These are phyloP conservation scores for Octodonta nipae DNA, from an alignment of 2,888 invertebrate species.

Conservation along the genomic window DNA sequence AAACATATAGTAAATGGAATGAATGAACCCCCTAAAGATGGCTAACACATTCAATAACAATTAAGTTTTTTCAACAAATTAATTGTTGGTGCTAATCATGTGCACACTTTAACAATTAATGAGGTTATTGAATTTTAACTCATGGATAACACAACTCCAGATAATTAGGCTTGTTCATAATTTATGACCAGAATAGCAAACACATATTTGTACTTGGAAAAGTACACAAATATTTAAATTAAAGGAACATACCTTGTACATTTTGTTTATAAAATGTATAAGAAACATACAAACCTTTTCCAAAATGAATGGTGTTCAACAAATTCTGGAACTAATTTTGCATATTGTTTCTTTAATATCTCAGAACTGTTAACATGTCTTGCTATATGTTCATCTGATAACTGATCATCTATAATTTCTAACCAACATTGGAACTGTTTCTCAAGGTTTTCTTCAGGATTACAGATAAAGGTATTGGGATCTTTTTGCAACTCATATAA, in stretches of 20 bases:
- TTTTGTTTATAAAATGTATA: no score
- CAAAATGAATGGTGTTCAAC: conserved; percentile 66
- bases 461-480: conserved; percentile 58
- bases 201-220: background rate
- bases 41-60: no score
- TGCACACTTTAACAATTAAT: no score
- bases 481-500: conserved; percentile 58
- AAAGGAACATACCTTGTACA: no score
- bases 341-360: conserved; percentile 35
- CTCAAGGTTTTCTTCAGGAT: conserved; percentile 43
- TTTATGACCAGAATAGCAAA: conserved; percentile 2
- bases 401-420: conserved; percentile 40
- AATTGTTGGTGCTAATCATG: no score
- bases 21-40: no score
- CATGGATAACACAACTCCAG: no score
- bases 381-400: conserved; percentile 46
- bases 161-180: no score
- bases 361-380: conserved; percentile 46
- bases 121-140: no score
- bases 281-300: conserved; percentile 56
- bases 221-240: no score
- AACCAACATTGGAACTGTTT: conserved; percentile 48
- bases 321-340: conserved; percentile 53
- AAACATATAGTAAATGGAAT: no score
- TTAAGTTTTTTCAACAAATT: no score